Evolutionary conservation across 2,888 invertebrate species (phyloP), one percentile per base, ranked within the genome.

Genomic region (Trisateles emortualis): DNA sequence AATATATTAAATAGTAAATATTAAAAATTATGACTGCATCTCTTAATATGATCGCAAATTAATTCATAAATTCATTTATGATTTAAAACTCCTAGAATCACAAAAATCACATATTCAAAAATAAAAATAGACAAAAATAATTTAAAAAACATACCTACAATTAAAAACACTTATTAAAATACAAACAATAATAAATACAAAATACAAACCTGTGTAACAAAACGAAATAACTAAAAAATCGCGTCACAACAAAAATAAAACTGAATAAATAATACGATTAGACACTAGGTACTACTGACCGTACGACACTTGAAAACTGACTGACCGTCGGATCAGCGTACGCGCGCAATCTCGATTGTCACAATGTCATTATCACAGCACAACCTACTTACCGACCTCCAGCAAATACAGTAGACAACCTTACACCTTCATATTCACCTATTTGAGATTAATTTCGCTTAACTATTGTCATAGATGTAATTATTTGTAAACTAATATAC

Each of bases 371-470:
- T 66, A 69, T 66, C 67, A 66, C 58, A 69, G 52, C 39, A 69
- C 49, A 69, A 69, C 66, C 57, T 69, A 57, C 66, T 62, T 66
- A 36, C 50, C 13, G 62, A 67, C 67, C 67, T 67, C 70, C 66
- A 58, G 47, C 49, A 16, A 46, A 47, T 16, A 36, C 29, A 26
- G 29, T 13, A 49, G 13, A 2, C 29, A 50, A 42, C 46, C 36
- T 36, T 22, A 29, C 22, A 38, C 43, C 38, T 43, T 16, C 17
- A 0, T 22, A 43, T 17, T 50, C 16, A 11, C 9, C n/a, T 16
- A 10, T 9, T 26, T 26, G 8, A 8, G 26, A 26, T 8, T 8
- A 26, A 26, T 26, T 26, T 26, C 1, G 26, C 26, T 26, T 26
- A 8, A 26, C 19, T n/a, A n/a, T n/a, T n/a, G n/a, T n/a, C n/a